A percentile compares a stretch with the other conserved stretches of the same genome.
phyloP scores from a whole-genome alignment of 2,888 invertebrate species.

The Drosophila longiperda region DNA sequence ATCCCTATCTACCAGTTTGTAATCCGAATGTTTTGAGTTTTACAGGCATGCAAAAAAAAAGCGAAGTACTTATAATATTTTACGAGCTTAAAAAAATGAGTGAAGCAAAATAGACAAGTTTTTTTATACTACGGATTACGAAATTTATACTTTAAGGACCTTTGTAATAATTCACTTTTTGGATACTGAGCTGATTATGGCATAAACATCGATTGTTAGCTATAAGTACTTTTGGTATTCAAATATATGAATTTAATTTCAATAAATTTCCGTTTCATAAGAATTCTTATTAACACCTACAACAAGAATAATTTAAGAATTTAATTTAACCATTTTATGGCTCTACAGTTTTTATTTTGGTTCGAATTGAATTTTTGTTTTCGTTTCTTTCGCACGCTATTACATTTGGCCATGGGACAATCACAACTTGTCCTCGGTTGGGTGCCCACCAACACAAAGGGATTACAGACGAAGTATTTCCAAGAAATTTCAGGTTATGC shows the following conservation, averaged over 20 bases:
- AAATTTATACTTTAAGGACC: background rate
- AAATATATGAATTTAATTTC: background rate
- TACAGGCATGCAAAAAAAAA: background rate
- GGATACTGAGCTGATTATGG: background rate
- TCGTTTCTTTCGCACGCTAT: conserved; percentile 13
- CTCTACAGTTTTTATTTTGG: background rate
- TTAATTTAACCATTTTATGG: background rate
- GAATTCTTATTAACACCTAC: background rate
- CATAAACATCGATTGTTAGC: background rate
- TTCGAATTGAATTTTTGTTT: background rate
- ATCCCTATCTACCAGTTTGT: background rate
- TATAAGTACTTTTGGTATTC: background rate
- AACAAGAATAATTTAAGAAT: background rate
- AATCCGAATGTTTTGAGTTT: background rate
- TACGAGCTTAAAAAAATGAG: too few relatives aligned
- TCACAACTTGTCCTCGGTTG: conserved; percentile 1
- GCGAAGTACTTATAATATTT: background rate
- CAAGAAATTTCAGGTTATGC: conserved; percentile 32
- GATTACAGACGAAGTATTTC: conserved; percentile 17
- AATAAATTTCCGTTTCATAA: background rate
- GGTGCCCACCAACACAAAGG: conserved; percentile 1
- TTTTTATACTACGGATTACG: background rate
- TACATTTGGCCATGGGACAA: conserved; percentile 21
- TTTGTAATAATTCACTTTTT: background rate
- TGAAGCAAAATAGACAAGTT: background rate